Conservation (phyloP, 37 sponge, comb jelly and placozoan species). For the Mnemiopsis leidyi region DNA sequence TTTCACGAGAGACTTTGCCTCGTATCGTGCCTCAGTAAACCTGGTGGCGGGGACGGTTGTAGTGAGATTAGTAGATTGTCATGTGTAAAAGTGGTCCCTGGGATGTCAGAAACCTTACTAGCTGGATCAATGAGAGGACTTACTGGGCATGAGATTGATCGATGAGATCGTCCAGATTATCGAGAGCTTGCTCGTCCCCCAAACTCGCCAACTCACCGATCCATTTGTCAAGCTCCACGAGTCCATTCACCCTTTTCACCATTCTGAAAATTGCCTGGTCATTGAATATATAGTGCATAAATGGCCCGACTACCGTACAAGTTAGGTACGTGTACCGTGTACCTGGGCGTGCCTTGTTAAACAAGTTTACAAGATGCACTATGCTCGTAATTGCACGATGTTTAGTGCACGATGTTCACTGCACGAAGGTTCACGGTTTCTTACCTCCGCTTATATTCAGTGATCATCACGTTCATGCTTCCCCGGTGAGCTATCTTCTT, state of each 20-base stretch:
- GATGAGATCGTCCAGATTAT: slow-evolving; percentile 16
- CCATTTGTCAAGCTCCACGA: slow-evolving; percentile 42
- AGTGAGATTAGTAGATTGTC: background rate
- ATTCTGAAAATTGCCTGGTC: no score
- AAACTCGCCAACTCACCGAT: background rate
- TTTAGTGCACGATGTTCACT: no score
- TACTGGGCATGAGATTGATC: background rate
- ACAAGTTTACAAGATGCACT: no score
- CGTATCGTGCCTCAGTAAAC: background rate
- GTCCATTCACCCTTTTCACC: background rate
- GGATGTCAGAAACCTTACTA: background rate
- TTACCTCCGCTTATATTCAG: slow-evolving; percentile 7
- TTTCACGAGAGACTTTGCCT: background rate
- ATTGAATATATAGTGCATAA: no score
- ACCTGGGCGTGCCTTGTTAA: no score
- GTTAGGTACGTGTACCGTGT: no score
- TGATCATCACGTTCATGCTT: slow-evolving; percentile 6
- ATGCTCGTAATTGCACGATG: no score
- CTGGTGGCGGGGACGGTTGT: background rate
- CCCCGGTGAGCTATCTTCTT: slow-evolving; percentile 64
- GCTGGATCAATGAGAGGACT: background rate
- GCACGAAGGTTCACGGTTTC: no score
- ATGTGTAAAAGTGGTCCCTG: background rate
- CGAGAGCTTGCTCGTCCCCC: background rate
- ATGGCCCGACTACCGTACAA: no score